Base-by-base conservation (phyloP, 1,140 invertebrate species). In the Oncopeltus fasciatus region DNA sequence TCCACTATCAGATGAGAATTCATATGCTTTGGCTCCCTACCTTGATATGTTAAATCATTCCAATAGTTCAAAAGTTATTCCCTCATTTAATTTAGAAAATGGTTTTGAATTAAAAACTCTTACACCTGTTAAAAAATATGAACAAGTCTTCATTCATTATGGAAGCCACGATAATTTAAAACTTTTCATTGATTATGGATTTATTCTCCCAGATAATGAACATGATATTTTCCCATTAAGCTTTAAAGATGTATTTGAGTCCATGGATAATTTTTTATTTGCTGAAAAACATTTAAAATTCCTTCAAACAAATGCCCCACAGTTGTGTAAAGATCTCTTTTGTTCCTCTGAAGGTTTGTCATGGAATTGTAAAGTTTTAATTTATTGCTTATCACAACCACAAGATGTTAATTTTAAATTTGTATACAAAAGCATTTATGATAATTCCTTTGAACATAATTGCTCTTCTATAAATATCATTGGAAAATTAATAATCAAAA, bases 21-120 rank as follows among this genome's bases (percentile, higher is more conserved):
- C 58, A 67, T 68, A 77, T 59, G 81, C 81, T 4, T 68, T 84
- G 21, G 80, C 77, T n/a, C 83, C 83, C 20, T 80, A 77, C 64
- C 72, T 85, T 0, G 83, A 84, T 70, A 71, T 84, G 65, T 71
- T 83, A 12, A 84, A 84, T 70, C 82, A 84, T 69, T 75, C 73
- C 2, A 64, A 70, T 51, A 33, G 66, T 29, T 65, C 68, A 16
- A 63, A 66, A 59, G 68, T 70, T 49, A 57, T 67, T 59, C 67
- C 64, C 1, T 63, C 61, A 20, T 59, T 69, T 18, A 60, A 63
- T 60, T 49, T 59, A 27, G 57, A 59, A 5, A 62, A 69, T 59
- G 63, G 61, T n/a, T 70, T 69, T 57, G 62, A 64, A 60, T 64
- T 70, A 20, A 58, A 63, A 29, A 69, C 68, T 16, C 64, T 65